Base-by-base conservation (phyloP, 2,888 invertebrate genomes). In the Laspeyria flexula region DNA sequence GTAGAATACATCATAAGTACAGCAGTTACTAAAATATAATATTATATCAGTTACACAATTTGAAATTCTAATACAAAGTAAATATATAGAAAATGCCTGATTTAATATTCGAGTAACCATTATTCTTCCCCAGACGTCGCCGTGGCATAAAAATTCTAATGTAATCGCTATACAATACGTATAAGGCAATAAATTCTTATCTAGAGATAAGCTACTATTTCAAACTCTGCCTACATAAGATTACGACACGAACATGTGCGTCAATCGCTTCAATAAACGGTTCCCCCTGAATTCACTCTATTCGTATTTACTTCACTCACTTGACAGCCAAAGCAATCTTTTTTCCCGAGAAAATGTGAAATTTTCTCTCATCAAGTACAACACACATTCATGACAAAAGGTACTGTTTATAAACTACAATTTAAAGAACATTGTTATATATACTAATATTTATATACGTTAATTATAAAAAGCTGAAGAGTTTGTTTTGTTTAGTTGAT, bases 171-270 rank as follows among this genome's bases (percentile, higher is more conserved):
- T 65, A 75, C 74, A 74, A 72, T 73, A 67, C 65, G 58, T 56
- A 47, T 50, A 60, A 56, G 44, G 70, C 55, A 71, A 77, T 82
- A 80, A 83, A 77, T 76, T 65, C 69, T 81, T 83, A 84, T 83
- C 81, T 71, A 21, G 45, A 74, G 81, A 82, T 83, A 80, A 80
- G 75, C 73, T 60, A 63, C 71, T 70, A 73, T 71, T 74, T 65
- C 57, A 55, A 58, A 57, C 55, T 52, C 60, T 58, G 41, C 59
- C 59, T 50, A 55, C 52, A 57, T 55, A 40, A 50, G 54, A 59
- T 56, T 64, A 56, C 67, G 39, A 58, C 39, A 65, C 43, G 41
- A 43, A 49, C 55, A 55, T 49, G 40, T 55, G 65, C 38, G 50
- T 52, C 15, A 12, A 35, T 13, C n/a, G 39, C 29, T 55, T 50